Conservation (phyloP, 2,888 invertebrate species). For the Pedicia rivosa region DNA sequence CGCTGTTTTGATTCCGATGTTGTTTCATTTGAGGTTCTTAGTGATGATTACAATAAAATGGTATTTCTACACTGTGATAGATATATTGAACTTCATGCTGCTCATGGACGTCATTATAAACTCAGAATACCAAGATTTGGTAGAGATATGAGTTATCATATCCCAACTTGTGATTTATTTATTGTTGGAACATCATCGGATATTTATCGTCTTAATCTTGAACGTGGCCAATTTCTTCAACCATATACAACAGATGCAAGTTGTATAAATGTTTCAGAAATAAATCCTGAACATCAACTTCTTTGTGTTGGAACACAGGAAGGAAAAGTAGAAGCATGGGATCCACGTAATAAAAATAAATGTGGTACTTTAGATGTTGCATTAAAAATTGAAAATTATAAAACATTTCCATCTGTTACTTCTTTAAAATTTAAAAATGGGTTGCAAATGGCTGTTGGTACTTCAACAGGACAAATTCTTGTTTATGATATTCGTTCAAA, state of each 20-base stretch:
- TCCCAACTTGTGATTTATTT: constrained; percentile 79
- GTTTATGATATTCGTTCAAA: constrained; percentile 88
- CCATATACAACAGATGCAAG: constrained; percentile 62
- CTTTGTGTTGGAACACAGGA: constrained; percentile 75
- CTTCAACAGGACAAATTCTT: constrained; percentile 82
- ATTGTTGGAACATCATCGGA: constrained; percentile 84
- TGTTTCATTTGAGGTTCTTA: constrained; percentile 79
- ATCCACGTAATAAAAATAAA: constrained; percentile 63
- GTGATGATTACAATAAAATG: constrained; percentile 93
- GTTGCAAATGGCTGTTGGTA: constrained; percentile 76
- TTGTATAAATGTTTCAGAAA: constrained; percentile 64
- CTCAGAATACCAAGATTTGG: constrained; percentile 91
- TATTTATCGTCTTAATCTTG: constrained; percentile 87
- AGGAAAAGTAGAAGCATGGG: constrained; percentile 94
- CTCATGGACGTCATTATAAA: constrained; percentile 80
- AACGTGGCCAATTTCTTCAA: constrained; percentile 85
- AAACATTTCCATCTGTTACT: constrained; percentile 36
- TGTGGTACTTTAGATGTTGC: constrained; percentile 79
- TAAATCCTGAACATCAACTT: constrained; percentile 80
- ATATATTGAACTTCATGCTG: constrained; percentile 89
- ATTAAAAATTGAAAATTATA: constrained; percentile 37
- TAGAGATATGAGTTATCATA: constrained; percentile 81
- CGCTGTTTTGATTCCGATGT: constrained; percentile 95
- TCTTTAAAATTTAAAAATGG: constrained; percentile 61
- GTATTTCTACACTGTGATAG: constrained; percentile 70